Evolutionary conservation across 2,888 invertebrate species (phyloP).

Genomic region (Cecidostiba fungosa): DNA sequence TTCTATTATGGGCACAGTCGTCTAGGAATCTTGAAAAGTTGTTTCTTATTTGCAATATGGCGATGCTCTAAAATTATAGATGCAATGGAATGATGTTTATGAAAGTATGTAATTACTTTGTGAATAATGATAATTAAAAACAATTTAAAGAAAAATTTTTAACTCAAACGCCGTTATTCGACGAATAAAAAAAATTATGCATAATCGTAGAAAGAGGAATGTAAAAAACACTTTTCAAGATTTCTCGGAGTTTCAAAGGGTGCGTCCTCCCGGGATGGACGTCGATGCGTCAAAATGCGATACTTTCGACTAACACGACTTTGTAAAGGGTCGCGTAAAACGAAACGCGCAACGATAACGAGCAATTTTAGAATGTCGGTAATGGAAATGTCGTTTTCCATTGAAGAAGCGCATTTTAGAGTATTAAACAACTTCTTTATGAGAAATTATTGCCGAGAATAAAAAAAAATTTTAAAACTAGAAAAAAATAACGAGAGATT

Average conservation of each 20-base stretch:
- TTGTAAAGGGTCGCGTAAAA: constrained; percentile 23
- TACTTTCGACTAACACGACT: constrained; percentile 33
- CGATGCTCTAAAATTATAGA: constrained; percentile 20
- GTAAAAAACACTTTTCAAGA: constrained; percentile 60
- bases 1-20: constrained; percentile 46
- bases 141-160: constrained; percentile 44
- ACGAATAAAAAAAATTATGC: constrained; percentile 23
- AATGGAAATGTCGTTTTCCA: constrained; percentile 50
- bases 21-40: constrained; percentile 61
- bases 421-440: constrained; percentile 52
- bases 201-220: neutral
- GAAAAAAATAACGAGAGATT: constrained; percentile 51
- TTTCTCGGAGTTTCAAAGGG: constrained; percentile 51
- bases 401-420: constrained; percentile 44
- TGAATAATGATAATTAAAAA: constrained; percentile 52
- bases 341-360: constrained; percentile 35
- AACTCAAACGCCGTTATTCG: constrained; percentile 31
- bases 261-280: constrained; percentile 64
- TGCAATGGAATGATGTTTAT: constrained; percentile 19
- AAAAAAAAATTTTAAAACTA: constrained; percentile 18
- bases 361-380: constrained; percentile 58
- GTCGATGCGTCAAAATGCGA: constrained; percentile 33
- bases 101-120: constrained; percentile 57
- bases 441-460: constrained; percentile 25
- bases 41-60: constrained; percentile 19